Percentiles rank a stretch among this genome's conserved stretches.
phyloP scores from a whole-genome alignment of 2,888 invertebrate genomes.

The Apamea epomidion region DNA sequence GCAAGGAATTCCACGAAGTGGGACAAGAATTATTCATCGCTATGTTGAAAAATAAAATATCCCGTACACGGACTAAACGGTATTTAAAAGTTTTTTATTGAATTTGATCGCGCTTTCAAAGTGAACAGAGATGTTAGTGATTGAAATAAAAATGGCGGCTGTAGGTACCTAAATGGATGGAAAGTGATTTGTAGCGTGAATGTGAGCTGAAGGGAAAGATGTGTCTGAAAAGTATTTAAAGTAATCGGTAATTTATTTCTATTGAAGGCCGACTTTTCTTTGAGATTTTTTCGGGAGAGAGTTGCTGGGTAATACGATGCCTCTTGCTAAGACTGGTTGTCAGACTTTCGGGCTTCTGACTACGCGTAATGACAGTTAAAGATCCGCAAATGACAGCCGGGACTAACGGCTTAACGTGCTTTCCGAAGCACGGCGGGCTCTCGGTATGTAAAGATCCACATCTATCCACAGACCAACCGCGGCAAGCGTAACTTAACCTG shows the following conservation, averaged over 20 bases:
- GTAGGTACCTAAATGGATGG: not conserved
- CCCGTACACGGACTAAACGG: slow-evolving; percentile 22
- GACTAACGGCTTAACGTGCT: too few relatives aligned
- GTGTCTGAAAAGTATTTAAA: not conserved
- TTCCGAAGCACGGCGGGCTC: too few relatives aligned
- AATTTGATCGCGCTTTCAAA: slow-evolving; percentile 24
- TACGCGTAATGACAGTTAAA: too few relatives aligned
- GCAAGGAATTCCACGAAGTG: slow-evolving; percentile 64
- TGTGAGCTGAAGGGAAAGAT: not conserved
- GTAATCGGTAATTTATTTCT: not conserved
- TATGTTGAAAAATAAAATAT: slow-evolving; percentile 56
- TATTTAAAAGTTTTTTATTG: slow-evolving; percentile 46
- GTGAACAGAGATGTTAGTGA: not conserved
- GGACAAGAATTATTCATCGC: slow-evolving; percentile 71
- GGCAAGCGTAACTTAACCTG: too few relatives aligned
- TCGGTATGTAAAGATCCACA: too few relatives aligned
- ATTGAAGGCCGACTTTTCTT: not conserved
- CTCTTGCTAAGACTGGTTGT: too few relatives aligned
- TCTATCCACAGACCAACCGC: too few relatives aligned
- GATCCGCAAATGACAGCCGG: too few relatives aligned
- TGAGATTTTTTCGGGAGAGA: too few relatives aligned
- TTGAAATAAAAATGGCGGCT: not conserved
- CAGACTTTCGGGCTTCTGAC: too few relatives aligned
- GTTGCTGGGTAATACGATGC: too few relatives aligned
- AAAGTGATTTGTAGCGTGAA: not conserved